phyloP scores from a whole-genome alignment of 2,888 invertebrate species.

The Cyclophora albipunctata region DNA sequence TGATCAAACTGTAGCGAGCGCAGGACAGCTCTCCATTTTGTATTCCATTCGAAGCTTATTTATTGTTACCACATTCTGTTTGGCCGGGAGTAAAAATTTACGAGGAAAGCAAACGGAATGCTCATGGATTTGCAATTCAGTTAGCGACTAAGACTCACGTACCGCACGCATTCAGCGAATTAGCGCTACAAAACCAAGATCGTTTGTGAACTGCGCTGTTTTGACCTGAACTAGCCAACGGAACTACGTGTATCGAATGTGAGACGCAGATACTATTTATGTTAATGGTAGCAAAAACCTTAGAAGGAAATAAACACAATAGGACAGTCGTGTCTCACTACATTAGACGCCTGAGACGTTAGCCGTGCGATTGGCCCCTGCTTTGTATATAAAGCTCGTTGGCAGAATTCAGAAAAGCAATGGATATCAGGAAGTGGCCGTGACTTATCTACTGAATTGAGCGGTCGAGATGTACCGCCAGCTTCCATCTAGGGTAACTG shows the following conservation, averaged over 20 bases:
- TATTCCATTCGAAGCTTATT: conserved; percentile 12
- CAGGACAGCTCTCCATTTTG: conserved; percentile 14
- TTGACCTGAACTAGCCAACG: conserved; percentile 44
- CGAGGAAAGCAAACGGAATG: conserved; percentile 12
- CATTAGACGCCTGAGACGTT: conserved; percentile 61
- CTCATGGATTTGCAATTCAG: conserved; percentile 25
- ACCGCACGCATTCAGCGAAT: conserved; percentile 38
- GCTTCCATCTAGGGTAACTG: conserved; percentile 13
- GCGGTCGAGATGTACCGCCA: conserved; percentile 47
- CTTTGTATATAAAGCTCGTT: conserved; percentile 71
- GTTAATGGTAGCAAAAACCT: conserved; percentile 69
- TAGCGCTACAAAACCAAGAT: conserved; percentile 36
- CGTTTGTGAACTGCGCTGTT: conserved; percentile 30
- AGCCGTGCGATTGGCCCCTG: conserved; percentile 60
- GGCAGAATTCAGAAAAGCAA: conserved; percentile 61
- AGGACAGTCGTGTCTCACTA: conserved; percentile 67
- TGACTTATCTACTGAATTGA: conserved; percentile 56
- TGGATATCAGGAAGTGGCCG: conserved; percentile 56
- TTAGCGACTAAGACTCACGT: conserved; percentile 22
- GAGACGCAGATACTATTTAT: conserved; percentile 62
- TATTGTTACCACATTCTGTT: conserved; percentile 11
- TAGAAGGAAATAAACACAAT: conserved; percentile 71
- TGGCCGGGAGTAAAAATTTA: conserved; percentile 15
- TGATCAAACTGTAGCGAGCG: conserved; percentile 9
- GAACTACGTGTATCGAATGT: conserved; percentile 57